Conservation (phyloP, 2,888 invertebrate species). For the Eumerus sabulonum region DNA sequence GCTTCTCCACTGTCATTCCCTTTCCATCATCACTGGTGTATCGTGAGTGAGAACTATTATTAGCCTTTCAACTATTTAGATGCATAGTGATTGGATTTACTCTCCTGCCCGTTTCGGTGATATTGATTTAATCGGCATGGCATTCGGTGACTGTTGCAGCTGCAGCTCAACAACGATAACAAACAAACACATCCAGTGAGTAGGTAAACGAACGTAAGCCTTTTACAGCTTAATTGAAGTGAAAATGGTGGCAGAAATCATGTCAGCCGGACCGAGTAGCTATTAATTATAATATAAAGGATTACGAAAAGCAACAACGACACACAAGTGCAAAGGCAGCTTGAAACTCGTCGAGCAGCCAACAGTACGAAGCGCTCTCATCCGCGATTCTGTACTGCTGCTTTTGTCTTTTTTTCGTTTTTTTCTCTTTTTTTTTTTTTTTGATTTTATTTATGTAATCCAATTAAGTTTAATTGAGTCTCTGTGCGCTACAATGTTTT, state of each 20-base stretch:
- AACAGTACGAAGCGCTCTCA: too few species aligned
- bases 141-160: constrained; percentile 36
- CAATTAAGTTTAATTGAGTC: constrained; percentile 70
- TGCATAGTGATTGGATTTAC: constrained; percentile 40
- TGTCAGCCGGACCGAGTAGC: constrained; percentile 61
- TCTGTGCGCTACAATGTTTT: constrained; percentile 38
- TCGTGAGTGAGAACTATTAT: constrained; percentile 45
- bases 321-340: background rate
- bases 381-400: background rate
- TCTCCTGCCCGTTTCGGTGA: constrained; percentile 12
- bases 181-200: background rate
- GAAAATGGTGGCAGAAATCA: constrained; percentile 68
- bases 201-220: constrained; percentile 38
- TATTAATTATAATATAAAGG: constrained; percentile 69
- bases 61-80: constrained; percentile 45
- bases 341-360: background rate
- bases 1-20: constrained; percentile 1
- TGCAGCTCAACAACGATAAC: constrained; percentile 37
- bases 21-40: constrained; percentile 25
- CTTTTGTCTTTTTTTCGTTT: constrained; percentile 10
- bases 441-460: constrained; percentile 51
- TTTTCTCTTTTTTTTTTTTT: constrained; percentile 12
- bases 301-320: constrained; percentile 59
- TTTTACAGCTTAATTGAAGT: constrained; percentile 68
- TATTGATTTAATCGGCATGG: constrained; percentile 60